Evolutionary conservation across 2,888 invertebrate species (phyloP).

Genomic region (Synergus gifuensis): DNA sequence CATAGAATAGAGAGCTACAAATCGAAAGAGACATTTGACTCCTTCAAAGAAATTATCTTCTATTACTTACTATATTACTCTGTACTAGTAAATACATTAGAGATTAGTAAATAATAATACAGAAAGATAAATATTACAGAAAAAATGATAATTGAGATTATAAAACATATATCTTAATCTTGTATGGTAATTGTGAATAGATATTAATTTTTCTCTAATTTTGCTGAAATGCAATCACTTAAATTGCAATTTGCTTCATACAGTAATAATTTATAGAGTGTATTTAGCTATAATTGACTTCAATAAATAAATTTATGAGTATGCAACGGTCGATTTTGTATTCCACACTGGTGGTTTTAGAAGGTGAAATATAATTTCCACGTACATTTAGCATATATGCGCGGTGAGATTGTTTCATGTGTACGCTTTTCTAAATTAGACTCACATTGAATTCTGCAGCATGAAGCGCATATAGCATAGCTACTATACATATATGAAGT

Average conservation of each 20-base stretch:
- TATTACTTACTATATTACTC: background rate
- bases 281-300: background rate
- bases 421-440: slow-evolving; percentile 37
- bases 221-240: background rate
- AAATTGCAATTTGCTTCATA: background rate
- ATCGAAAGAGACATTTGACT: slow-evolving; percentile 29
- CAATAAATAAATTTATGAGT: background rate
- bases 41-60: background rate
- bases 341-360: background rate
- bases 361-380: slow-evolving; percentile 33
- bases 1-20: background rate
- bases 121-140: too few species aligned
- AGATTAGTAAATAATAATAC: too few species aligned
- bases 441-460: slow-evolving; percentile 35
- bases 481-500: background rate
- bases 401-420: slow-evolving; percentile 33
- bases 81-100: too few species aligned
- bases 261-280: background rate
- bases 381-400: slow-evolving; percentile 28
- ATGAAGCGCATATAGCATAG: background rate
- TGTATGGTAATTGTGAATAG: background rate
- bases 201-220: background rate
- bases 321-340: background rate
- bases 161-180: background rate
- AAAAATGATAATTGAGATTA: background rate